Evolutionary conservation across 1,140 invertebrate species (phyloP).

Genomic region (Stegodyphus dumicola): DNA sequence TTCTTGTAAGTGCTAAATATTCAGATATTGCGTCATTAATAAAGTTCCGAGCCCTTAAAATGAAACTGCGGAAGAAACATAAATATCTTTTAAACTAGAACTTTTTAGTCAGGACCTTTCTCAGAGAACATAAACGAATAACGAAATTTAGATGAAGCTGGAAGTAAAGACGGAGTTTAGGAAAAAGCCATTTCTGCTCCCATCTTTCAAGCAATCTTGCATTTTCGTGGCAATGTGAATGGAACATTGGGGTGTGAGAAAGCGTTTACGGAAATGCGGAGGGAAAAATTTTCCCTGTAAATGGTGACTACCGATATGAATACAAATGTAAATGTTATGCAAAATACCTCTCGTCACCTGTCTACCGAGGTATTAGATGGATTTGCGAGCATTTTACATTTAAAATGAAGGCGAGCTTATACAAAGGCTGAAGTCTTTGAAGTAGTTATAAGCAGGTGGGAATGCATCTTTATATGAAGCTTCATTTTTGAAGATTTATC

Average conservation of each 20-base stretch:
- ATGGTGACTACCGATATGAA: conserved; percentile 56
- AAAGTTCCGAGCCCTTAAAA: not conserved
- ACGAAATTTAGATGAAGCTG: conserved; percentile 31
- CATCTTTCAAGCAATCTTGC: conserved; percentile 35
- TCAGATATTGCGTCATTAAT: not conserved
- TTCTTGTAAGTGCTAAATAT: too few relatives aligned
- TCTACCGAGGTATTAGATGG: conserved; percentile 47
- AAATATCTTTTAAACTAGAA: too few relatives aligned
- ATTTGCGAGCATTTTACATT: conserved; percentile 51
- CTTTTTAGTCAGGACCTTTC: not conserved
- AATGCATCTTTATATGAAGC: not conserved
- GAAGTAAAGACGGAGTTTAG: conserved; percentile 1
- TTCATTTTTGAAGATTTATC: too few relatives aligned
- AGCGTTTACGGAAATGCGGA: conserved; percentile 24
- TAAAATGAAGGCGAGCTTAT: conserved; percentile 53
- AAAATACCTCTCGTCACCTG: conserved; percentile 59
- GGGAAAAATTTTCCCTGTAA: not conserved
- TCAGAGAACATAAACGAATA: conserved; percentile 28
- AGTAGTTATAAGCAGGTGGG: conserved; percentile 44
- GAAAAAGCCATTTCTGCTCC: conserved; percentile 35
- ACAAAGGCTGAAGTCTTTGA: conserved; percentile 53
- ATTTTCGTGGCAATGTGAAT: conserved; percentile 35
- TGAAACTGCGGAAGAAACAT: not conserved
- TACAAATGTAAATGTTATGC: conserved; percentile 62
- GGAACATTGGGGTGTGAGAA: conserved; percentile 12